Percentiles rank a stretch among this genome's conserved stretches.
phyloP scores from a whole-genome alignment of 2,888 invertebrate species.

The Euclidia mi region DNA sequence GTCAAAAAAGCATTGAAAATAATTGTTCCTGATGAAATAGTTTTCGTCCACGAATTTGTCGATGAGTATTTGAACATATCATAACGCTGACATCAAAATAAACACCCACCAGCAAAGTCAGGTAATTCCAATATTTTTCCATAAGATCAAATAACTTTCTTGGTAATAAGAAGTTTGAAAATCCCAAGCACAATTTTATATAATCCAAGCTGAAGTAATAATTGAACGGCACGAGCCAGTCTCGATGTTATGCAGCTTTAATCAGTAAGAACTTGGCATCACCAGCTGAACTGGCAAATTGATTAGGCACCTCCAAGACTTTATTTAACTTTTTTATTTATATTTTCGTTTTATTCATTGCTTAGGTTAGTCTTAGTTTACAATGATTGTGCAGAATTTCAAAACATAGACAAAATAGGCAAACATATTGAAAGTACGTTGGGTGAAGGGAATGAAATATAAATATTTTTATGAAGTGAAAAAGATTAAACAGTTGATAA shows the following conservation, averaged over 20 bases:
- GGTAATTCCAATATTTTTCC: slow-evolving; percentile 1
- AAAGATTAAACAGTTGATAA: no score
- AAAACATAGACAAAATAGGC: no score
- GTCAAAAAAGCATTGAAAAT: no score
- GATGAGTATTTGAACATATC: no score
- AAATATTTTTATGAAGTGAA: no score
- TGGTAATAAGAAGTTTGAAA: slow-evolving; percentile 27
- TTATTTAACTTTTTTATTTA: slow-evolving; percentile 9
- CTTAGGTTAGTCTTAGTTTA: not conserved
- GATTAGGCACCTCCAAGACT: slow-evolving; percentile 63
- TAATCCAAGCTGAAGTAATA: slow-evolving; percentile 40
- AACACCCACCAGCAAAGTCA: no score
- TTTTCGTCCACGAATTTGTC: no score
- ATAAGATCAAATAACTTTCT: slow-evolving; percentile 17
- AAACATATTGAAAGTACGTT: no score
- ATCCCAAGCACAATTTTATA: slow-evolving; percentile 27
- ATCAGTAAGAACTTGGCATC: slow-evolving; percentile 48
- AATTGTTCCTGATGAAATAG: no score
- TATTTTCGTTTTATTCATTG: slow-evolving; percentile 8
- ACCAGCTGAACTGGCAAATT: slow-evolving; percentile 54
- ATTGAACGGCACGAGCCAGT: slow-evolving; percentile 39
- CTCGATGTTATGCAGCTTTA: slow-evolving; percentile 47
- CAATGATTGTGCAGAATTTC: not conserved
- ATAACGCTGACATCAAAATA: no score
- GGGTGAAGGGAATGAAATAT: no score